Base-by-base conservation (phyloP, 2,888 invertebrate species). In the Pocota personata region DNA sequence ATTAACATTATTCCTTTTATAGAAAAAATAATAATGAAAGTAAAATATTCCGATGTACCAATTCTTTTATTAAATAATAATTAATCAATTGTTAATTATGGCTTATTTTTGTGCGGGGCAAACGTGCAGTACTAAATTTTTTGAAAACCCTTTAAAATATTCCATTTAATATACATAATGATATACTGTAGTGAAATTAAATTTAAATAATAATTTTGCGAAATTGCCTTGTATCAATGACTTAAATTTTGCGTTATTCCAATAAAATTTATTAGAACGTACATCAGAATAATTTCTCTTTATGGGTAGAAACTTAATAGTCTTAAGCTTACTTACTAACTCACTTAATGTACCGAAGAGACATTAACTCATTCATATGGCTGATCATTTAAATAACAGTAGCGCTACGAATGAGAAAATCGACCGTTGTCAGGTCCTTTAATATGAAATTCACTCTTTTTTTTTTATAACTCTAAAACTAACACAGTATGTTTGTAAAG, bases 401-500 rank as follows among this genome's bases (percentile, higher is more conserved):
- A 62, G 50, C 69, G 69, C 79, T 57, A 58, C 35, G 43, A 60
- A 78, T 60, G 16, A 55, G 8, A 21, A 35, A 27, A 24, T 50
- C 48, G 24, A 21, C 1, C 21, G 50, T 48, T 52, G n/a, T 19
- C 12, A 32, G 35, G 12, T 64, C 55, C 62, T 64, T 66, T 24
- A 71, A 72, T 72, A 43, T 82, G 27, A 72, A 77, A 40, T 52
- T 58, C 48, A 32, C 76, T 10, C 14, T n/a, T 71, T 48, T 40
- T 43, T 66, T 55, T 55, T 7, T 24, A 16, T 32, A 67, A 35
- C 12, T 14, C 14, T 79, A 43, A 12, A 60, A 84, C 75, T 76
- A 75, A 80, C 80, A 75, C 69, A 62, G 16, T 69, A 71, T 62
- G 37, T 77, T 60, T 60, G 60, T 69, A 69, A 57, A 32, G 14